Evolutionary conservation across 2,888 invertebrate genomes (phyloP).

Genomic region (Tenthredo distinguenda): DNA sequence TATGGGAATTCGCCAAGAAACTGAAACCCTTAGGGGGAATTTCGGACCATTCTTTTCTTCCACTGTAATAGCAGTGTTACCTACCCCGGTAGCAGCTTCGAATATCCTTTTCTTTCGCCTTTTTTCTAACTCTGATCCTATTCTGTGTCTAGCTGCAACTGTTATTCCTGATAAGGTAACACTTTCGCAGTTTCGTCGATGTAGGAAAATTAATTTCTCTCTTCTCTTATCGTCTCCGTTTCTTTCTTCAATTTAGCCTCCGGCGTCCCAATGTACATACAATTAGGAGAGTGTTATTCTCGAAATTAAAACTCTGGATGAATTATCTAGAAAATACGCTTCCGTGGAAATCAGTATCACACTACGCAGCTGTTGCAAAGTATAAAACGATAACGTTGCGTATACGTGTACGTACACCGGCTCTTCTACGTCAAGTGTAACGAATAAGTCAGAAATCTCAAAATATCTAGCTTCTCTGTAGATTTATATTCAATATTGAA

Average conservation of each 20-base stretch:
- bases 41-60: neutral
- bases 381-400: neutral
- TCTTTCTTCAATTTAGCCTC: neutral
- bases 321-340: neutral
- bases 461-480: neutral
- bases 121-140: neutral
- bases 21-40: constrained; percentile 19
- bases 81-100: too few relatives aligned
- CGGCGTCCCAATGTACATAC: neutral
- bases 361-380: neutral
- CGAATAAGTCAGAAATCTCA: neutral
- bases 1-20: constrained; percentile 25
- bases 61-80: neutral
- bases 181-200: too few relatives aligned
- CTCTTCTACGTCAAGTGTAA: neutral
- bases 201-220: too few relatives aligned
- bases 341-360: neutral
- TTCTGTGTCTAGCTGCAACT: neutral
- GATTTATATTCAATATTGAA: neutral
- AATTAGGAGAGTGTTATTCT: neutral
- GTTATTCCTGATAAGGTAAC: neutral
- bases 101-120: neutral
- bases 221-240: neutral
- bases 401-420: too few relatives aligned
- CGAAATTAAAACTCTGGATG: neutral